phyloP scores from a whole-genome alignment of 2,797 vertebrate species.

The Aythya fuligula region DNA sequence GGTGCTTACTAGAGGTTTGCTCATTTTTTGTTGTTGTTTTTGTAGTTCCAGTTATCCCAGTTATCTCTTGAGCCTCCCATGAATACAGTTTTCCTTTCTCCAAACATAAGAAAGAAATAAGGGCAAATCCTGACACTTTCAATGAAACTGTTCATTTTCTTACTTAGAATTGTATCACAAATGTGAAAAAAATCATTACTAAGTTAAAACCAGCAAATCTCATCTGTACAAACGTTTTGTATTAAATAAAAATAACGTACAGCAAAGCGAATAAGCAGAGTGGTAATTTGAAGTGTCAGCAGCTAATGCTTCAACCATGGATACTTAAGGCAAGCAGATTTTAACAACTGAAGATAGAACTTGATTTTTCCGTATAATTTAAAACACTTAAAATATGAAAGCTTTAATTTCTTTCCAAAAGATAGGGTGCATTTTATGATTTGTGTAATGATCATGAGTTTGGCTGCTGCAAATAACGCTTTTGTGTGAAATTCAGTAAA shows the following conservation, averaged over 20 bases:
- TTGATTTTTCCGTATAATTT: background rate
- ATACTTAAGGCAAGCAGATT: background rate
- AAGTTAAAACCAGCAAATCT: background rate
- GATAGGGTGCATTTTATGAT: accelerated
- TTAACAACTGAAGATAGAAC: background rate
- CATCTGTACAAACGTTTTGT: background rate
- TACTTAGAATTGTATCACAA: background rate
- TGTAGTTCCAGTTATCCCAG: background rate
- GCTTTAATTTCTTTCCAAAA: background rate
- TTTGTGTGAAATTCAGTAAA: background rate
- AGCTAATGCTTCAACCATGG: background rate
- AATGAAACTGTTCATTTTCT: background rate
- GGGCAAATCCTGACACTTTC: background rate
- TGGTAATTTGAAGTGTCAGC: background rate
- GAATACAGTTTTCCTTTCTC: background rate
- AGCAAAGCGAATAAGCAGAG: background rate
- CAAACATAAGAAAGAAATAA: background rate
- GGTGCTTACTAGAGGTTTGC: background rate
- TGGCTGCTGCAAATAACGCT: background rate
- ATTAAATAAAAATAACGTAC: background rate
- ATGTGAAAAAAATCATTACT: background rate
- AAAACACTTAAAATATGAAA: background rate
- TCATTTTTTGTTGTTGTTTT: background rate
- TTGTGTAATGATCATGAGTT: background rate
- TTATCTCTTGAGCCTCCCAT: background rate